These are phyloP conservation scores for Thecocarcelia acutangulata DNA, from an alignment of 2,888 invertebrate species.

Conservation along the genomic window DNA sequence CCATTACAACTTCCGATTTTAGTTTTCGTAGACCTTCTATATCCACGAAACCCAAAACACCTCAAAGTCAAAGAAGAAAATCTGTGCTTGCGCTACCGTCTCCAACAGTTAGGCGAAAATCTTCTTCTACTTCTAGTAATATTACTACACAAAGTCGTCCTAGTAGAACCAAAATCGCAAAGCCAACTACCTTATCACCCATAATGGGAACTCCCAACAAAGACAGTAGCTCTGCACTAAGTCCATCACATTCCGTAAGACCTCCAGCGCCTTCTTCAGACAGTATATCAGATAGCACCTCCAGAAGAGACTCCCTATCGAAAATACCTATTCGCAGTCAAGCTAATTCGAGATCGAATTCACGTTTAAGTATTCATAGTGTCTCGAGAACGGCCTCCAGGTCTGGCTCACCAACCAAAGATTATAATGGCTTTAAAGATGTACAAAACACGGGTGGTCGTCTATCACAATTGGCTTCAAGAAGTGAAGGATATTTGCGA, in stretches of 20 bases:
- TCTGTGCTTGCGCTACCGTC: constrained; percentile 60
- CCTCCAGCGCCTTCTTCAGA: constrained; percentile 70
- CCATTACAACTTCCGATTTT: constrained; percentile 80
- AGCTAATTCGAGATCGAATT: constrained; percentile 70
- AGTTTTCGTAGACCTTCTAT: constrained; percentile 78
- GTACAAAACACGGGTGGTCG: neutral
- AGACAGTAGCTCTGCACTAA: constrained; percentile 76
- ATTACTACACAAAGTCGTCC: constrained; percentile 45
- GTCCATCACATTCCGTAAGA: constrained; percentile 71
- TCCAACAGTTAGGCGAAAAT: constrained; percentile 62
- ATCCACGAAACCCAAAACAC: constrained; percentile 64
- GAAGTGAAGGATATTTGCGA: neutral
- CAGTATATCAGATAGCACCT: constrained; percentile 71
- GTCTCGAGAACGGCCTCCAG: constrained; percentile 69
- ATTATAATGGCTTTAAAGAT: constrained; percentile 13
- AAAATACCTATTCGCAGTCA: constrained; percentile 78
- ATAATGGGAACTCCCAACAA: constrained; percentile 81
- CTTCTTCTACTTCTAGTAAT: constrained; percentile 64
- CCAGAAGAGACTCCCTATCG: constrained; percentile 77
- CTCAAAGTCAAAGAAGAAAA: constrained; percentile 58
- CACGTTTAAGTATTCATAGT: constrained; percentile 67
- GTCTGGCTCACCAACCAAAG: constrained; percentile 70
- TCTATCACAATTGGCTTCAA: constrained; percentile 29
- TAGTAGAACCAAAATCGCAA: constrained; percentile 77
- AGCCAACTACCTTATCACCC: constrained; percentile 80